Evolutionary conservation across 2,797 vertebrate species (phyloP).

Genomic region (Dendrocincla fuliginosa): DNA sequence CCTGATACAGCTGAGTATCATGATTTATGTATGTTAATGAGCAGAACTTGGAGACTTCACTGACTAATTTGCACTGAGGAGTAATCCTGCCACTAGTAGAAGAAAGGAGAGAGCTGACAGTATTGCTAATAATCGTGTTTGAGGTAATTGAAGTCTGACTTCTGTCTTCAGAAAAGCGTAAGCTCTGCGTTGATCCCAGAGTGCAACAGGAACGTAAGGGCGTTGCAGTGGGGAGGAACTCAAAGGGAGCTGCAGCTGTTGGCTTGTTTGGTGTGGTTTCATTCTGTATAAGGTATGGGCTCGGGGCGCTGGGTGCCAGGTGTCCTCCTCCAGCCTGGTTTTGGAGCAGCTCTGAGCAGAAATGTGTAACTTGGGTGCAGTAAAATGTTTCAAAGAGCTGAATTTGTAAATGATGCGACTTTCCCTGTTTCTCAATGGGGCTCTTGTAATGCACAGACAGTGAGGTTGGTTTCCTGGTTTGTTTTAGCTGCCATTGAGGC

Average conservation of each 20-base stretch:
- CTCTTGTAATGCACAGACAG: slow-evolving; percentile 64
- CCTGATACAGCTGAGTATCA: neutral
- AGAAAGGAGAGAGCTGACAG: neutral
- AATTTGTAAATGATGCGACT: slow-evolving; percentile 66
- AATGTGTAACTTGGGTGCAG: slow-evolving; percentile 20
- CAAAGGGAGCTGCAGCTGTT: neutral
- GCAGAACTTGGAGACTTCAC: neutral
- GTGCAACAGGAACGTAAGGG: neutral
- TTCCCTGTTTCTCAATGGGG: slow-evolving; percentile 64
- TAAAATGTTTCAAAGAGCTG: slow-evolving; percentile 52
- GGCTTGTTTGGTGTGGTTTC: neutral
- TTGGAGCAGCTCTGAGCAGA: slow-evolving; percentile 49
- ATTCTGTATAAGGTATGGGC: neutral
- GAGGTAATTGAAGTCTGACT: neutral
- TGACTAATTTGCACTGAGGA: neutral
- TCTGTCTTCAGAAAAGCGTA: neutral
- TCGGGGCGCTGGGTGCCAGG: slow-evolving; percentile 18
- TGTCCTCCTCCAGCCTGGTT: slow-evolving; percentile 29
- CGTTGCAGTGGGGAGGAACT: neutral
- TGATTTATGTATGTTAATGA: neutral
- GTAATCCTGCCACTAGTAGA: neutral
- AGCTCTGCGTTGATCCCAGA: neutral
- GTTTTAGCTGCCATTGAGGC: slow-evolving; percentile 49
- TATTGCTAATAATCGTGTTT: neutral
- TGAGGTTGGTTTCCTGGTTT: slow-evolving; percentile 66